Percentiles rank a stretch among this genome's conserved stretches.
Evolutionary conservation across 37 sponge, comb jelly and placozoan species (phyloP).

Genomic region (Axinella damicornis): DNA sequence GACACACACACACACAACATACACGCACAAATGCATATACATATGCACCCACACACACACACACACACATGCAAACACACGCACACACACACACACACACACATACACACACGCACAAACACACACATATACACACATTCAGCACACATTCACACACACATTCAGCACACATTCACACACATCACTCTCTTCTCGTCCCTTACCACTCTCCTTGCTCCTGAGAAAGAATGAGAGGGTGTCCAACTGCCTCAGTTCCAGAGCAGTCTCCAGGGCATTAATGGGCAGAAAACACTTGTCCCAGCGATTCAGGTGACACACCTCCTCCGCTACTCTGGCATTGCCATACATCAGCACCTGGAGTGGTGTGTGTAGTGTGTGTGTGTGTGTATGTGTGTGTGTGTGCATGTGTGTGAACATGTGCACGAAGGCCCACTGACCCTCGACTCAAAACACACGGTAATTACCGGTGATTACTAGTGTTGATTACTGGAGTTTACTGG

Average conservation of each 20-base stretch:
- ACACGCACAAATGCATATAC: neutral
- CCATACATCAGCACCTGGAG: constrained; percentile 85
- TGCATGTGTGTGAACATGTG: no score
- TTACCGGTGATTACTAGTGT: no score
- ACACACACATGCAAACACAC: neutral
- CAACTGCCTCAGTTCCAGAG: constrained; percentile 86
- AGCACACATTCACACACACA: constrained; percentile 2
- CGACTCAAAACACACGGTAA: no score
- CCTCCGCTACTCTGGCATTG: constrained; percentile 83
- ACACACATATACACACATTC: neutral
- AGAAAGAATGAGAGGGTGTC: constrained; percentile 93
- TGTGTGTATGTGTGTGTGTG: no score
- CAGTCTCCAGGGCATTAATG: constrained; percentile 83
- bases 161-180: constrained; percentile 1
- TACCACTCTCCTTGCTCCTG: constrained; percentile 54
- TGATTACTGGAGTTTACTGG: no score
- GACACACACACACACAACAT: constrained; percentile 1
- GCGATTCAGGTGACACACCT: constrained; percentile 84
- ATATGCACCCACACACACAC: constrained; percentile 3
- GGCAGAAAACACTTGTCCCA: constrained; percentile 93
- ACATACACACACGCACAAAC: constrained; percentile 7
- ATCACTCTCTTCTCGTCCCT: neutral
- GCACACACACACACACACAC: constrained; percentile 15
- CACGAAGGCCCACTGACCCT: no score
- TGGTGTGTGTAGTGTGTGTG: neutral